Evolutionary conservation across 1,140 invertebrate species (phyloP).

Genomic region (Leptinotarsa texana): DNA sequence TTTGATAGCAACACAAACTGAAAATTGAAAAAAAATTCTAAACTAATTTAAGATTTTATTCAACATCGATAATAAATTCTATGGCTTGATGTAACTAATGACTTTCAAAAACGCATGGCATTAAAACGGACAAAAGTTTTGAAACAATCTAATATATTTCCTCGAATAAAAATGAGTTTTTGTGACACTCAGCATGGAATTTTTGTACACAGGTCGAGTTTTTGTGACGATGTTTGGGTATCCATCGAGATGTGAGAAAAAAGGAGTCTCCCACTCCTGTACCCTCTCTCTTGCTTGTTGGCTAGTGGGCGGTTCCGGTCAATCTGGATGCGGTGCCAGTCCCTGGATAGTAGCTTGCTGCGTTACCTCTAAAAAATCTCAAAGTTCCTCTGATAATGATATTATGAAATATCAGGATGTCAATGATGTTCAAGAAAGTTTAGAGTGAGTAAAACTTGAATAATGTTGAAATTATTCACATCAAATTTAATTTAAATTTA

Average conservation of each 20-base stretch:
- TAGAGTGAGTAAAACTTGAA: constrained; percentile 18
- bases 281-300: constrained; percentile 73
- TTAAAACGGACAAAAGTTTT: too few species aligned
- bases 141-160: too few species aligned
- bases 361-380: constrained; percentile 49
- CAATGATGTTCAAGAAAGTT: constrained; percentile 10
- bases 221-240: constrained; percentile 65
- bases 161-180: not conserved
- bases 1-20: too few species aligned
- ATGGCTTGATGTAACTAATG: too few species aligned
- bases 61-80: too few species aligned
- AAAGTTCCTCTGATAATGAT: constrained; percentile 7
- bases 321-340: constrained; percentile 65
- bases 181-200: not conserved
- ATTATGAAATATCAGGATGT: constrained; percentile 2
- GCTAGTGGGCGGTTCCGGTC: constrained; percentile 67
- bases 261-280: constrained; percentile 63
- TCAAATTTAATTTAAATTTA: too few species aligned
- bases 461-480: too few species aligned
- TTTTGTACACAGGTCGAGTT: constrained; percentile 53
- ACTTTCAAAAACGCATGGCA: too few species aligned
- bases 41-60: too few species aligned
- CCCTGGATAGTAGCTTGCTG: constrained; percentile 73
- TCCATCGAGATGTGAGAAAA: constrained; percentile 63
- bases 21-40: too few species aligned